Evolutionary conservation across 1,140 invertebrate genomes (phyloP).

Genomic region (Eurosta solidaginis): DNA sequence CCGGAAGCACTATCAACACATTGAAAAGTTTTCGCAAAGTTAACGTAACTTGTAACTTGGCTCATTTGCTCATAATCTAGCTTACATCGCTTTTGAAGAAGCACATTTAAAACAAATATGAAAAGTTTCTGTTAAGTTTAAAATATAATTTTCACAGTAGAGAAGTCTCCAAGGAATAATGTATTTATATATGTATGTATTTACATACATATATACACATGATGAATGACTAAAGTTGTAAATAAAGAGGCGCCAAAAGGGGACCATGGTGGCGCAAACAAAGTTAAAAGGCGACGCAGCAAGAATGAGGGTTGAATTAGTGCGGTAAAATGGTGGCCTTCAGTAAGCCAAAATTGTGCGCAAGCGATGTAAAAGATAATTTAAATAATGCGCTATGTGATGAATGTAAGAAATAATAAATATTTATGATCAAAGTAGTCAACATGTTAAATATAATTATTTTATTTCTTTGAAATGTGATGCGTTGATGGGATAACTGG

Average conservation of each 20-base stretch:
- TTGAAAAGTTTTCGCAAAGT: not conserved
- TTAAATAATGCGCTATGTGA: too few species aligned
- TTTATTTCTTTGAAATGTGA: too few species aligned
- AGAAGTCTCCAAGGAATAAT: not conserved
- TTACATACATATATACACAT: not conserved
- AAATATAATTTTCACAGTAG: slow-evolving; percentile 13
- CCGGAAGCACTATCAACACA: not conserved
- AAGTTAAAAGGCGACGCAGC: slow-evolving; percentile 16
- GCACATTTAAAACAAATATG: slow-evolving; percentile 13
- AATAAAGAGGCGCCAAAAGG: not conserved
- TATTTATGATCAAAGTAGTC: too few species aligned
- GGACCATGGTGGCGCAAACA: not conserved
- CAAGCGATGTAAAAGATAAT: too few species aligned
- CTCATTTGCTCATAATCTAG: slow-evolving; percentile 8
- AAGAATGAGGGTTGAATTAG: not conserved
- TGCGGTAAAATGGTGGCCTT: too few species aligned
- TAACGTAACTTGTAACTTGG: not conserved
- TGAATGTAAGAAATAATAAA: too few species aligned
- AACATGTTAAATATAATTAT: too few species aligned
- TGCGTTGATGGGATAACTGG: too few species aligned
- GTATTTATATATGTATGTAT: too few species aligned
- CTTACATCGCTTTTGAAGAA: not conserved
- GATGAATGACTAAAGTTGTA: slow-evolving; percentile 8
- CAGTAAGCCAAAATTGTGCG: too few species aligned
- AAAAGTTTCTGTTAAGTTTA: slow-evolving; percentile 15